Base-by-base conservation (phyloP, 2,888 invertebrate genomes). In the Leucania comma region DNA sequence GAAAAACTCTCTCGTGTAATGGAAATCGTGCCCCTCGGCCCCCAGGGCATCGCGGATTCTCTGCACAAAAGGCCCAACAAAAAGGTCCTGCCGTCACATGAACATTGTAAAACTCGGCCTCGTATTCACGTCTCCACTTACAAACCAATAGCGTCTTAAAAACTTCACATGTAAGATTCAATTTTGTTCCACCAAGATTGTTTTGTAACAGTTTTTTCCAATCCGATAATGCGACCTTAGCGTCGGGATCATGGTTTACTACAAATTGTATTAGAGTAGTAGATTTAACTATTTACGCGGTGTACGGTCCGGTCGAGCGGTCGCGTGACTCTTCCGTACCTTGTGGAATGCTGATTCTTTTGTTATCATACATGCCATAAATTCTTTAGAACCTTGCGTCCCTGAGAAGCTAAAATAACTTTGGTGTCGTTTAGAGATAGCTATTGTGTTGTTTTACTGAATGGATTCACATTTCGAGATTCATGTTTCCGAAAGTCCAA, bases 231-330 rank as follows among this genome's bases (percentile, higher is more conserved):
- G 94, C 94, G 93, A 95, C 94, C 94, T 95, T 95, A 94, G 94
- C 92, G 94, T 90, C 93, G 93, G 94, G 95, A 95, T 95, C 95
- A 95, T 95, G 95, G 95, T 95, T 95, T 95, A 95, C 95, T 95
- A 95, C 95, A 95, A 95, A 95, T 95, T 95, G 95, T 95, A 95
- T 95, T 94, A 95, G 94, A 95, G 94, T 92, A 94, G 94, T 94
- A 94, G 91, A 94, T 94, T 95, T 94, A 95, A 95, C 94, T 95
- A 95, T 95, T 95, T 95, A 95, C 94, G 90, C 91, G 88, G 84
- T 78, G 89, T 88, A 87, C 84, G 81, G 87, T 80, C 84, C 82
- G 76, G 80, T 76, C 75, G 78, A 75, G 76, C 81, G 75, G 82
- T 85, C 73, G 82, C 84, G 82, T 85, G 86, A 85, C 84, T 83